phyloP scores from a whole-genome alignment of 2,888 invertebrate genomes.

The Nysson spinosus region DNA sequence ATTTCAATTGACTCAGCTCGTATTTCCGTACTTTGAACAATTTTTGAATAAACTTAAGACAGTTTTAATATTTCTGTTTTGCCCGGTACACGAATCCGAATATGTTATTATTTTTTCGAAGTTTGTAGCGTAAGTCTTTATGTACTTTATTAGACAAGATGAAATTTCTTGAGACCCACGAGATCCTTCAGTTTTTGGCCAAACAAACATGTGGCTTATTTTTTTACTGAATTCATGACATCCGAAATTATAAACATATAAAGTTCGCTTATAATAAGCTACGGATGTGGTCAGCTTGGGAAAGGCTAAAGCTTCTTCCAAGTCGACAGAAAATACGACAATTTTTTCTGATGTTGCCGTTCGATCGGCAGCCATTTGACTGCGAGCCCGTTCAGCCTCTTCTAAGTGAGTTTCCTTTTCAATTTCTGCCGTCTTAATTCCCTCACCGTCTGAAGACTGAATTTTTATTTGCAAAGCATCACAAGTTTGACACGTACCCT shows the following conservation, averaged over 20 bases:
- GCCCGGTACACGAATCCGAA: conserved; percentile 29
- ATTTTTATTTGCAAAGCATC: conserved; percentile 43
- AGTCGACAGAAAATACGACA: conserved; percentile 53
- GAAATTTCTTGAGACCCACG: conserved; percentile 53
- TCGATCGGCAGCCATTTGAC: conserved; percentile 44
- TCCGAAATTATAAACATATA: conserved; percentile 49
- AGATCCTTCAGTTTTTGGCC: conserved; percentile 56
- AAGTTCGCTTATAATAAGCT: conserved; percentile 43
- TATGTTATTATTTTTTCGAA: conserved; percentile 42
- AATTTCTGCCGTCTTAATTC: conserved; percentile 47
- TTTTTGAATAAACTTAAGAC: conserved; percentile 28
- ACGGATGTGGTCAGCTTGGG: conserved; percentile 51
- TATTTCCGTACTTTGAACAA: conserved; percentile 45
- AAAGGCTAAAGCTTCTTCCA: conserved; percentile 56
- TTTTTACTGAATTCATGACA: conserved; percentile 50
- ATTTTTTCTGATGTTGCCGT: conserved; percentile 41
- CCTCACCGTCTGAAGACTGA: conserved; percentile 39
- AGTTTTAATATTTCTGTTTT: conserved; percentile 36
- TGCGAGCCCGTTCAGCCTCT: conserved; percentile 53
- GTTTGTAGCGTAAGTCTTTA: conserved; percentile 38
- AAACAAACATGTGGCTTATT: conserved; percentile 39
- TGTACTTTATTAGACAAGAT: conserved; percentile 44
- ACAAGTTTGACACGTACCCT: conserved; percentile 52
- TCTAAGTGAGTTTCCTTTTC: conserved; percentile 53
- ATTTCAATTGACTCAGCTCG: conserved; percentile 43